Evolutionary conservation across 1,140 invertebrate species (phyloP).

Genomic region (Ephestia elutella): DNA sequence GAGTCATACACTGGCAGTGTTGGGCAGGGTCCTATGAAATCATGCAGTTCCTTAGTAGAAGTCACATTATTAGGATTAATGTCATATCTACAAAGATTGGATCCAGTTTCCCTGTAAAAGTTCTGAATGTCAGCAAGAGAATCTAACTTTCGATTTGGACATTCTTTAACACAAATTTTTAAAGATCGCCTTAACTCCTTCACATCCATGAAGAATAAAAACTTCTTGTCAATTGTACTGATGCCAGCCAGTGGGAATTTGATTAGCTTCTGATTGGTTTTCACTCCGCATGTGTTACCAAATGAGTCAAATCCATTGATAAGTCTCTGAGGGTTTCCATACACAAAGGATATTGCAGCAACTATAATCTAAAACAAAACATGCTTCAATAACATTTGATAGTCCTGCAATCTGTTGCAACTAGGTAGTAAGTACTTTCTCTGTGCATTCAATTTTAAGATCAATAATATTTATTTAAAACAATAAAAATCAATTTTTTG

Average conservation of each 20-base stretch:
- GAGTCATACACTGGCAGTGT: slow-evolving; percentile 82
- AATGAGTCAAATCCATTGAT: slow-evolving; percentile 96
- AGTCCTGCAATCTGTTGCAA: too few relatives aligned
- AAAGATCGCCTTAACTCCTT: slow-evolving; percentile 83
- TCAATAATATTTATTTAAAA: too few relatives aligned
- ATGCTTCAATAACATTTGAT: slow-evolving; percentile 11
- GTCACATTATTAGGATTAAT: slow-evolving; percentile 74
- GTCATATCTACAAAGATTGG: slow-evolving; percentile 83
- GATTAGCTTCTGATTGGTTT: slow-evolving; percentile 83
- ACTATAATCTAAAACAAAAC: slow-evolving; percentile 81
- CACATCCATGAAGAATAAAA: slow-evolving; percentile 89
- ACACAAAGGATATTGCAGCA: slow-evolving; percentile 90
- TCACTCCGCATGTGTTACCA: slow-evolving; percentile 95
- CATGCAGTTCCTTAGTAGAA: slow-evolving; percentile 65
- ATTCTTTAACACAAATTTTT: slow-evolving; percentile 92
- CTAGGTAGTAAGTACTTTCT: too few relatives aligned
- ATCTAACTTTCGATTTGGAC: slow-evolving; percentile 81
- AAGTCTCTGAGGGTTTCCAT: slow-evolving; percentile 90
- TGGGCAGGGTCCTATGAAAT: slow-evolving; percentile 82
- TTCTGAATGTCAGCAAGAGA: slow-evolving; percentile 80
- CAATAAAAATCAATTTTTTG: too few relatives aligned
- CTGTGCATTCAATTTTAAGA: too few relatives aligned
- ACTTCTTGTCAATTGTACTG: slow-evolving; percentile 87
- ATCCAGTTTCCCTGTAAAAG: slow-evolving; percentile 84
- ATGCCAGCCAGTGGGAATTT: slow-evolving; percentile 85